phyloP scores from a whole-genome alignment of 2,113 vertebrate genomes.

The Heteronetta atricapilla region DNA sequence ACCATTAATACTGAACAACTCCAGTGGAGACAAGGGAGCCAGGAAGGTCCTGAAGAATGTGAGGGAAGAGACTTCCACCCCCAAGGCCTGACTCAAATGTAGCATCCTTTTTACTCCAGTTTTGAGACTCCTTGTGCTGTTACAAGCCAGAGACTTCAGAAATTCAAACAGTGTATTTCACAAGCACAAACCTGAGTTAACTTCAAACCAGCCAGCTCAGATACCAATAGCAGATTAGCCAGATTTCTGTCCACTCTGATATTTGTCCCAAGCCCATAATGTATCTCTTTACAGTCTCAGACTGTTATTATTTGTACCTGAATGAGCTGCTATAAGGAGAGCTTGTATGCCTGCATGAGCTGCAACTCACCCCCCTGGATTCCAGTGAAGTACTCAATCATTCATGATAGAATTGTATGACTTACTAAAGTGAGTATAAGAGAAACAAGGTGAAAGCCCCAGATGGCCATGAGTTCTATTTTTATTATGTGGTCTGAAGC shows the following conservation, averaged over 20 bases:
- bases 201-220: neutral
- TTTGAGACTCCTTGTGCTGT: neutral
- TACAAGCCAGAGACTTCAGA: neutral
- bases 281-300: neutral
- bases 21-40: neutral
- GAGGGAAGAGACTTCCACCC: neutral
- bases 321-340: neutral
- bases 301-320: neutral
- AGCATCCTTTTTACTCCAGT: neutral
- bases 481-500: neutral
- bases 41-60: neutral
- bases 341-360: neutral
- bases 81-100: fast-evolving
- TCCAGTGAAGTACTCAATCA: neutral
- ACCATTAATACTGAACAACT: neutral
- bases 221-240: neutral
- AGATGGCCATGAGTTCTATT: neutral
- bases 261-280: neutral
- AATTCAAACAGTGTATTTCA: neutral
- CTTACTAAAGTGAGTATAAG: neutral
- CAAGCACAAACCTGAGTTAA: neutral
- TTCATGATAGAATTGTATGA: neutral
- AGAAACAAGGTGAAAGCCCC: neutral
- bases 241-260: neutral
- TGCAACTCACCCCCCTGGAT: neutral